A percentile compares a stretch with the other conserved stretches of the same genome.
phyloP scores from a whole-genome alignment of 2,888 invertebrate species.

The Philonicus albiceps region DNA sequence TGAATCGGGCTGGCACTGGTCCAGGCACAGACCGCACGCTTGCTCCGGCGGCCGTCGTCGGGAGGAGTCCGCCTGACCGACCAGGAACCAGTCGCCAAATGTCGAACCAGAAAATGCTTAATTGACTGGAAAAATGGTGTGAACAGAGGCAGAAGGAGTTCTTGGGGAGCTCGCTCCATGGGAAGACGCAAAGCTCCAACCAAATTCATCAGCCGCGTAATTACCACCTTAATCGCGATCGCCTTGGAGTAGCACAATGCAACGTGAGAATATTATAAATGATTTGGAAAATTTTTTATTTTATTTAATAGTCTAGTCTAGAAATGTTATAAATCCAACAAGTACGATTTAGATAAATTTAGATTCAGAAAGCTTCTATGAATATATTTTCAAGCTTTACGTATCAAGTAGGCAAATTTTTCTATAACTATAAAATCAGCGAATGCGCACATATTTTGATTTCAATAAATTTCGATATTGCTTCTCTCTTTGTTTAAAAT shows the following conservation, averaged over 20 bases:
- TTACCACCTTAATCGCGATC: neutral
- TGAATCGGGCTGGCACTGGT: neutral
- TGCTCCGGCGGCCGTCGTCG: neutral
- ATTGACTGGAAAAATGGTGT: constrained; percentile 33
- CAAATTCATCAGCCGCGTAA: neutral
- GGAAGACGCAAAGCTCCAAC: neutral
- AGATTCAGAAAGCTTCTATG: too few relatives aligned
- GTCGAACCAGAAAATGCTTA: constrained; percentile 22
- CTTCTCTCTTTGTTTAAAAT: too few relatives aligned
- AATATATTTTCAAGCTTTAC: too few relatives aligned
- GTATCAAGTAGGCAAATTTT: too few relatives aligned
- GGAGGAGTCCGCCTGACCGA: neutral
- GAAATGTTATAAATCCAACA: too few relatives aligned
- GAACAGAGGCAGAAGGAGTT: neutral
- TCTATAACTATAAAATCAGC: too few relatives aligned
- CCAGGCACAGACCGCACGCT: neutral
- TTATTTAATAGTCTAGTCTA: neutral
- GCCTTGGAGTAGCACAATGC: neutral
- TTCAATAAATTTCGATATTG: too few relatives aligned
- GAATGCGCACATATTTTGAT: too few relatives aligned
- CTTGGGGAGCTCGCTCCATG: neutral
- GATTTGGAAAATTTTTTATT: neutral
- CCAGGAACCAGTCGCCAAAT: constrained; percentile 15
- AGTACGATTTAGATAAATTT: too few relatives aligned
- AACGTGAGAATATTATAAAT: neutral